phyloP scores from a whole-genome alignment of 2,888 invertebrate species.

The Xylota sylvarum region DNA sequence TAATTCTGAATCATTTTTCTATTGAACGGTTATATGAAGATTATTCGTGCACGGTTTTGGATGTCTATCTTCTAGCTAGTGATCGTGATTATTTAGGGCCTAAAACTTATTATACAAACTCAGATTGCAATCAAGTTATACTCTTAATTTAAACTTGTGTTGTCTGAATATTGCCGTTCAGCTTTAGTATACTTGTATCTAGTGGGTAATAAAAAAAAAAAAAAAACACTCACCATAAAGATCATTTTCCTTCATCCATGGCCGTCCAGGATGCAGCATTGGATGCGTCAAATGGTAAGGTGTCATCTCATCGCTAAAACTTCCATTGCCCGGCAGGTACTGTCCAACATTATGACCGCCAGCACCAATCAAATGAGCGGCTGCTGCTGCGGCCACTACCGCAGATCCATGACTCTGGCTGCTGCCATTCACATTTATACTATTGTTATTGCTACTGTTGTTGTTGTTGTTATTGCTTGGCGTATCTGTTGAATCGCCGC shows the following conservation, averaged over 20 bases:
- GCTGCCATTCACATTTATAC: constrained; percentile 74
- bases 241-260: constrained; percentile 84
- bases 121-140: too few species aligned
- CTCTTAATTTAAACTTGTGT: too few species aligned
- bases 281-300: constrained; percentile 84
- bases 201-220: not conserved
- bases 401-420: constrained; percentile 73
- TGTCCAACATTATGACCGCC: constrained; percentile 82
- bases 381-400: constrained; percentile 81
- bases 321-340: constrained; percentile 83
- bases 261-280: constrained; percentile 82
- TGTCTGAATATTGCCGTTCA: too few species aligned
- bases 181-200: too few species aligned
- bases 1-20: not conserved
- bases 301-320: constrained; percentile 83
- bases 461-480: constrained; percentile 78
- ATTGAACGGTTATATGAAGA: not conserved
- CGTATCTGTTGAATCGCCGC: constrained; percentile 73
- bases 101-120: too few species aligned
- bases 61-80: too few species aligned
- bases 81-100: too few species aligned
- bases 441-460: constrained; percentile 54
- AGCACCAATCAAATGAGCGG: constrained; percentile 82
- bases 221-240: constrained; percentile 83
- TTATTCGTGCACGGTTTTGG: too few species aligned